Base-by-base conservation (phyloP, 2,888 invertebrate genomes). In the Endomychus coccineus region DNA sequence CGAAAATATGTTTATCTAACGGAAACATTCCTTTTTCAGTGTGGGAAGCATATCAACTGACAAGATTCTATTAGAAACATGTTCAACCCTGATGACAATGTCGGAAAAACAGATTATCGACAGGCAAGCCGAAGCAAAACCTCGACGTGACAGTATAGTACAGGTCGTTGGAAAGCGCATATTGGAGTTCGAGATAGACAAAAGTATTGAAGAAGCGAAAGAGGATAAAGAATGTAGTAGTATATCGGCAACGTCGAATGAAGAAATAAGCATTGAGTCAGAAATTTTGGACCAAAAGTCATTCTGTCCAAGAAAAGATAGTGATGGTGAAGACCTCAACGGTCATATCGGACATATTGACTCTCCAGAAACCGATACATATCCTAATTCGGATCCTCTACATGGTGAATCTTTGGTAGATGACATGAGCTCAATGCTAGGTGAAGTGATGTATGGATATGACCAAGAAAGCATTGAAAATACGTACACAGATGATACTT, bases 301-400 rank as follows among this genome's bases (percentile, higher is more conserved):
- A 7, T 68, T 64, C 46, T 58, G 62, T 37, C 64, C 66, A 2
- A 51, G 62, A 16, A 64, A 67, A 38, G 72, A 72, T 32, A 67
- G 67, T 10, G 64, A 67, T 38, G 67, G 65, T 11, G 67, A 68
- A 46, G 67, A 68, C 45, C 39, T 62, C 25, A 67, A 67, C 55
- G 74, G 74, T 46, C 69, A 70, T 34, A 81, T 87, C 32, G 78
- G 78, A 7, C 87, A 88, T 55, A 87, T 87, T 34, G 87, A 88
- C 58, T 87, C 86, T 0, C 85, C 87, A 0, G 87, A 87, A 67
- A 85, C 84, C 4, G 86, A 88, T 44, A 76, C 79, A 6, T 79
- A 78, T 3, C 69, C 73, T 17, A 75, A 75, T 48, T 80, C 78
- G 28, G 40, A 40, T 33, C 36, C 40, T 14, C 70, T 82, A 48